Conservation (phyloP, 2,797 vertebrate species). For the Sebastes kiyomatsui region DNA sequence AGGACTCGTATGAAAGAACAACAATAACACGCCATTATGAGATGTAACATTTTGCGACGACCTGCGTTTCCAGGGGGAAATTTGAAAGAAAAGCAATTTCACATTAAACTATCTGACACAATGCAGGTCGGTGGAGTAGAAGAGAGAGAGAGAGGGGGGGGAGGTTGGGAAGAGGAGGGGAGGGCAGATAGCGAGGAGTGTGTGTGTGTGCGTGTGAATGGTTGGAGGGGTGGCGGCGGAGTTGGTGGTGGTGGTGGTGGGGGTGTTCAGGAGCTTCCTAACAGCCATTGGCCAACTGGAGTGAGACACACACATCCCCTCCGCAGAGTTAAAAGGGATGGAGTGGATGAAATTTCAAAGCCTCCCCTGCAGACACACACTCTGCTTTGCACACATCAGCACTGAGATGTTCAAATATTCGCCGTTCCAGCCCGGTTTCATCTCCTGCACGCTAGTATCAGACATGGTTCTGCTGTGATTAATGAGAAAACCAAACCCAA, state of each 20-base stretch:
- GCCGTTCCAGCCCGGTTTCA: slow-evolving; percentile 54
- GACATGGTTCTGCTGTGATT: slow-evolving; percentile 65
- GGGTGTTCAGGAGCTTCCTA: slow-evolving; percentile 59
- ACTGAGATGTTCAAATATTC: slow-evolving; percentile 76
- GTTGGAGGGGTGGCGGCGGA: background rate
- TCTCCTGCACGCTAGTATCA: slow-evolving; percentile 49
- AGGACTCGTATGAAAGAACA: slow-evolving; percentile 71
- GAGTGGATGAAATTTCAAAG: slow-evolving; percentile 80
- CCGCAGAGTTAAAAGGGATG: slow-evolving; percentile 75
- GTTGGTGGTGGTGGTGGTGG: background rate
- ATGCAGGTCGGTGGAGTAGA: slow-evolving; percentile 64
- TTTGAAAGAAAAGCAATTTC: slow-evolving; percentile 81
- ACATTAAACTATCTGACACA: slow-evolving; percentile 80
- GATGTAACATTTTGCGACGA: slow-evolving; percentile 63
- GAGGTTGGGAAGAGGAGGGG: background rate
- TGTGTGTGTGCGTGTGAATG: slow-evolving; percentile 25
- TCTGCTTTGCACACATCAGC: slow-evolving; percentile 72
- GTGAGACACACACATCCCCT: slow-evolving; percentile 68
- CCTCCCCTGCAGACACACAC: slow-evolving; percentile 78
- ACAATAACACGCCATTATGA: slow-evolving; percentile 74
- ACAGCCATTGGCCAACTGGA: slow-evolving; percentile 73
- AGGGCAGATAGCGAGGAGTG: slow-evolving; percentile 22
- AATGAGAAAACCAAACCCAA: slow-evolving; percentile 63
- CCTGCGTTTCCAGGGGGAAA: slow-evolving; percentile 72
- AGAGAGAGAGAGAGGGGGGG: background rate